phyloP scores from a whole-genome alignment of 2,113 vertebrate species.

The Pycnonotus jocosus region DNA sequence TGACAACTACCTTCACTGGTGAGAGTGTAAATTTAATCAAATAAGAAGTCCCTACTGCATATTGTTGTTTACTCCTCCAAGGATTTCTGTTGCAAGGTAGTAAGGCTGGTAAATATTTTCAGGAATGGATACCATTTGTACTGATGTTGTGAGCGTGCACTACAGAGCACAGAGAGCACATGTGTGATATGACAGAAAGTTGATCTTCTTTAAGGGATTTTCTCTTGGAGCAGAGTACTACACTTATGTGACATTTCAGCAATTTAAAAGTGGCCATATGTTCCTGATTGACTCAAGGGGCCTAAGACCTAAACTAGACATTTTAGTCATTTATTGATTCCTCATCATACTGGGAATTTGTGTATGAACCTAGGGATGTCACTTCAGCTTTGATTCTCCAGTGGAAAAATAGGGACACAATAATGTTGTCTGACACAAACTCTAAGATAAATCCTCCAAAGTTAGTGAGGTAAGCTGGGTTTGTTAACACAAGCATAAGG shows the following conservation, averaged over 20 bases:
- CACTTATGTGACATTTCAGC: not conserved
- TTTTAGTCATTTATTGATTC: not conserved
- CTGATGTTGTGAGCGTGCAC: not conserved
- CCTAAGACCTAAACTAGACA: not conserved
- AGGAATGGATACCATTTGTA: not conserved
- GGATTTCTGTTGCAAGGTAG: not conserved
- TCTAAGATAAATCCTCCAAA: not conserved
- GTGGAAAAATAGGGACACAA: not conserved
- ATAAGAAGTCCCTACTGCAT: not conserved
- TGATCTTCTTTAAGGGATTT: not conserved
- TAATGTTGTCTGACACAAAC: not conserved
- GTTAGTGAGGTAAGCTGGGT: not conserved
- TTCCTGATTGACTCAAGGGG: not conserved
- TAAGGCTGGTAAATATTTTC: slow-evolving; percentile 6
- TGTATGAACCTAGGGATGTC: not conserved
- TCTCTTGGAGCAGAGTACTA: not conserved
- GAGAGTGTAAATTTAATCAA: not conserved
- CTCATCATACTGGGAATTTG: not conserved
- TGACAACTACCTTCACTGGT: not conserved
- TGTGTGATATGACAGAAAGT: not conserved
- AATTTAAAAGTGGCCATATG: not conserved
- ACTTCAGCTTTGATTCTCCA: not conserved
- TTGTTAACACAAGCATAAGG: not conserved
- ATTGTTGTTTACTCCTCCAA: not conserved
- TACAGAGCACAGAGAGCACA: not conserved